Evolutionary conservation across 2,113 vertebrate species (phyloP), one percentile per base, ranked within the genome.

Genomic region (Numida meleagris): DNA sequence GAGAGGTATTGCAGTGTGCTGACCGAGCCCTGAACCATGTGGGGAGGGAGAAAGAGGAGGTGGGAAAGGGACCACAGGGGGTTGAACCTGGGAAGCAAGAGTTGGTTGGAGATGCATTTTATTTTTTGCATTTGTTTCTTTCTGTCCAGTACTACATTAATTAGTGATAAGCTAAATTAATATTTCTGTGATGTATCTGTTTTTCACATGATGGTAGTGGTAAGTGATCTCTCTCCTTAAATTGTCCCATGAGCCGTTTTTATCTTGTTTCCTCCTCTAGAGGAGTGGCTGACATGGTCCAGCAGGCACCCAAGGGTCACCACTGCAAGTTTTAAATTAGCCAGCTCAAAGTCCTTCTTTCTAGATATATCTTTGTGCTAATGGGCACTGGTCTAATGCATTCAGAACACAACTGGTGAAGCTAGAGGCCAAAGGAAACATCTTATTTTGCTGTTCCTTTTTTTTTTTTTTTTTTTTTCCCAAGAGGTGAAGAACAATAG

Each of bases 11-110:
- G 7, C 3, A 59, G 38, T 10, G 38, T 40, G n/a, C 10, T 78
- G 33, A 3, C 0, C 3, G 34, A 24, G 2, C 12, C 3, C 18
- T 33, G 33, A 0, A 2, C 5, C 0, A 1, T 8, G 4, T 0
- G 4, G 34, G 38, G 31, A 27, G 31, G 53, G 6, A 25, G 16
- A 4, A 17, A 48, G 19, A 24, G 11, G 48, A 14, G 12, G 0
- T 19, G n/a, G 13, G 2, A 42, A 10, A 11, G 19, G 14, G 2
- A 24, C 10, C 25, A 24, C 6, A 10, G 23, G 17, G 24, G 9
- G 24, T 4, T 27, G 15, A 70, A 4, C 2, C 14, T 27, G 23
- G 25, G 24, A 71, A 53, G 17, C 21, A 17, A 5, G 9, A 4
- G 5, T 3, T 5, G 4, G 15, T 4, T 5, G 2, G 1, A 15